phyloP scores from a whole-genome alignment of 2,113 vertebrate species.

The Puntigrus tetrazona region DNA sequence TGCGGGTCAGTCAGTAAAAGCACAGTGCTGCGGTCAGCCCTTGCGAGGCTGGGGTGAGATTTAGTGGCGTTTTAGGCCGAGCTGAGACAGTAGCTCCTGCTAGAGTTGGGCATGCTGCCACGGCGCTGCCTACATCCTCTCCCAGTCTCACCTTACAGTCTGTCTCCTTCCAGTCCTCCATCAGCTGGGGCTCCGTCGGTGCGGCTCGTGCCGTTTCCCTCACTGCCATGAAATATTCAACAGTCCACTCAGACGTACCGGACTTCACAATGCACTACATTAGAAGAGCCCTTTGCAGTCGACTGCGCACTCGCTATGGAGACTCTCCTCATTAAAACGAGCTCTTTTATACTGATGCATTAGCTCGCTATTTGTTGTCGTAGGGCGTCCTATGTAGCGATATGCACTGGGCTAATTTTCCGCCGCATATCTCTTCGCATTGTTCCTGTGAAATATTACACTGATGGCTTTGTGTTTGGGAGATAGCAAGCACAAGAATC shows the following conservation, averaged over 20 bases:
- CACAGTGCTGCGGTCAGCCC: slow-evolving; percentile 41
- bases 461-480: not conserved
- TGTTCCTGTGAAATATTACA: slow-evolving; percentile 23
- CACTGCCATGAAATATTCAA: slow-evolving; percentile 57
- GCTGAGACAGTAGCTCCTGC: slow-evolving; percentile 41
- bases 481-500: not conserved
- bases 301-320: slow-evolving; percentile 23
- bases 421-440: not conserved
- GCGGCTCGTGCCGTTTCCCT: slow-evolving; percentile 41
- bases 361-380: not conserved
- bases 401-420: slow-evolving; percentile 19
- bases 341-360: not conserved
- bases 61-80: slow-evolving; percentile 11
- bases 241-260: slow-evolving; percentile 32
- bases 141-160: slow-evolving; percentile 52
- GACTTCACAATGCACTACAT: slow-evolving; percentile 5
- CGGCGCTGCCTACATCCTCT: slow-evolving; percentile 37
- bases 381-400: not conserved
- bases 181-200: slow-evolving; percentile 46
- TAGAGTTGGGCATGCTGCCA: slow-evolving; percentile 35
- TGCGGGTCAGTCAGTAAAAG: slow-evolving; percentile 33
- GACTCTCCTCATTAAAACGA: slow-evolving; percentile 17
- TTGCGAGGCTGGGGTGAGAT: slow-evolving; percentile 17
- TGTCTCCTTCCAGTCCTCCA: slow-evolving; percentile 29
- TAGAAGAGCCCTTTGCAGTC: not conserved